Evolutionary conservation across 2,888 invertebrate genomes (phyloP), one percentile per base, ranked within the genome.

Genomic region (Aspidiotus destructor): DNA sequence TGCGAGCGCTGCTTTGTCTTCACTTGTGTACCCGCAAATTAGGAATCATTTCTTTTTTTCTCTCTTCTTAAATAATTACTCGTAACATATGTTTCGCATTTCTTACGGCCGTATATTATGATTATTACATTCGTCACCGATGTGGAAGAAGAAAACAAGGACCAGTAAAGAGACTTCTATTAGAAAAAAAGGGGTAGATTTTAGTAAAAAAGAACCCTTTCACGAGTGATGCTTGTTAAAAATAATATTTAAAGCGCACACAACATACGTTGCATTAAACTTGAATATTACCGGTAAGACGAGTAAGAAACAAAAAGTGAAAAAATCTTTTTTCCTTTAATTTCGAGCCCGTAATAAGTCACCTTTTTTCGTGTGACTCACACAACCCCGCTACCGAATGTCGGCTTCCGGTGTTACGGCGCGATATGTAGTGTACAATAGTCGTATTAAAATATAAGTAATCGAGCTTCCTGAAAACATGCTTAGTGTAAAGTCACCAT

Each of bases 61-160:
- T 28, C 5, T 28, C 28, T 28, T 48, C 53, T 17, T 63, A 41
- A 63, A 63, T 63, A 63, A 63, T 63, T 63, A 63, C 63, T 63
- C 63, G 54, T 63, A 54, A 53, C 63, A 63, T 63, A 63, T 63
- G 63, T 63, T 63, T 63, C 54, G 63, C 63, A 63, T 63, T 63
- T 53, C 63, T 15, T 16, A 63, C 52, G 54, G 63, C 15, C 63
- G 63, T 63, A 63, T 63, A 63, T 63, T 63, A 63, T 41, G 54
- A 63, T 63, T 63, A 63, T 54, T 63, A 63, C 63, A 63, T 63
- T 63, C 63, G 53, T 63, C 63, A 48, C 48, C 28, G 28, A 28
- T 28, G 28, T 28, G 28, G 28, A 28, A 28, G 28, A 28, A 28
- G 28, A 28, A 28, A 28, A 28, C 28, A 28, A 28, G 28, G 28